phyloP scores from a whole-genome alignment of 2,888 invertebrate species.

The Drosophila buzzatii region DNA sequence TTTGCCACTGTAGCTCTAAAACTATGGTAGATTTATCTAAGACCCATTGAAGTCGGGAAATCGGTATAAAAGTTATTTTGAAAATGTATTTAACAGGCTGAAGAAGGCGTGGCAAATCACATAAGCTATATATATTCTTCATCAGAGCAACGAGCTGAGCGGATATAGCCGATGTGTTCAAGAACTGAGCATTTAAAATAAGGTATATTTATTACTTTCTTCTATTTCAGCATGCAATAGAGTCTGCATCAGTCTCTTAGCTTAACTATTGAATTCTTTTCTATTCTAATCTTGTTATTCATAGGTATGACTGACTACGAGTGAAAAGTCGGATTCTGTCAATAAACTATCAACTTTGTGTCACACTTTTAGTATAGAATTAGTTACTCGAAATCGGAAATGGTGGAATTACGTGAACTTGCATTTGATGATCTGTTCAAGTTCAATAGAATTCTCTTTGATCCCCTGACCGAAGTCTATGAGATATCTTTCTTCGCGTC shows the following conservation, averaged over 20 bases:
- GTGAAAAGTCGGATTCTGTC: background rate
- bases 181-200: too few species aligned
- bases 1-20: too few species aligned
- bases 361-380: background rate
- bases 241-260: background rate
- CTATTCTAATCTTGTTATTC: background rate
- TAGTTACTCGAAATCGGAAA: slow-evolving; percentile 3
- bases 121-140: too few species aligned
- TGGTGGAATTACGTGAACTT: slow-evolving; percentile 46
- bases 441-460: slow-evolving; percentile 51
- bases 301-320: background rate
- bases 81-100: too few species aligned
- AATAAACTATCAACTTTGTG: background rate
- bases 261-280: background rate
- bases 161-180: too few species aligned
- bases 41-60: too few species aligned
- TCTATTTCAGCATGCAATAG: background rate
- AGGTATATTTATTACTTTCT: too few species aligned
- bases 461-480: slow-evolving; percentile 48
- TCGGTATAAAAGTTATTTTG: too few species aligned
- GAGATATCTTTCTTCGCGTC: slow-evolving; percentile 21
- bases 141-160: too few species aligned
- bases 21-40: too few species aligned
- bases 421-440: slow-evolving; percentile 50
- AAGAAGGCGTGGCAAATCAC: too few species aligned